Base-by-base conservation (phyloP, 2,797 vertebrate species). In the Salarias fasciatus region DNA sequence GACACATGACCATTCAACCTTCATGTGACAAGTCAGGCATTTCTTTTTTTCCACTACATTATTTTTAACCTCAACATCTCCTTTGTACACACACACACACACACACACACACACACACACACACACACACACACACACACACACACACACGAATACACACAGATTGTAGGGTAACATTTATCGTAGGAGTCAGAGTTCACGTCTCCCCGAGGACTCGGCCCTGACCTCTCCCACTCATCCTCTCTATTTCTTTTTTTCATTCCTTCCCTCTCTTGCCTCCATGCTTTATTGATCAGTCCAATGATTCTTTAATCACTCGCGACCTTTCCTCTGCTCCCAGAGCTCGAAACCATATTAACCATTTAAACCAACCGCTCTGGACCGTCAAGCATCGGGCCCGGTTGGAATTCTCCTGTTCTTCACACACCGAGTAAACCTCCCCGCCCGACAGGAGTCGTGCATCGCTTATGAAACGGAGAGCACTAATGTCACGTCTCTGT, bases 221-320 rank as follows among this genome's bases (percentile, higher is more conserved):
- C 10, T 66, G 68, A 75, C 72, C 69, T 69, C 63, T 54, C 31
- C 4, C 9, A 29, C 62, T 56, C 43, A 43, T 50, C 28, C 46
- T 29, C 14, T 11, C 8, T 30, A 33, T 55, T 28, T 24, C 24
- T 24, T 56, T 29, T 69, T 55, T 44, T 12, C 67, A 61, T 63
- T 63, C 12, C 58, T 47, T 13, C 13, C 15, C 47, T 41, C 36
- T 41, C 4, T 0, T 35, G 13, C 6, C 40, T 40, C 33, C 66
- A 82, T 83, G 69, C 57, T 71, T 86, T 85, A 85, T 82, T 83
- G 84, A 82, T 85, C 72, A 73, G 11, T 46, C 37, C 47, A 52
- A 79, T 86, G 63, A 77, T 72, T 86, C 44, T 85, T 83, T 75
- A 65, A 82, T 73, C 69, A 73, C 43, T 51, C 8, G 2, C 59